Evolutionary conservation across 2,797 vertebrate genomes (phyloP), one percentile per base, ranked within the genome.

Genomic region (Enteromius fasciolatus): DNA sequence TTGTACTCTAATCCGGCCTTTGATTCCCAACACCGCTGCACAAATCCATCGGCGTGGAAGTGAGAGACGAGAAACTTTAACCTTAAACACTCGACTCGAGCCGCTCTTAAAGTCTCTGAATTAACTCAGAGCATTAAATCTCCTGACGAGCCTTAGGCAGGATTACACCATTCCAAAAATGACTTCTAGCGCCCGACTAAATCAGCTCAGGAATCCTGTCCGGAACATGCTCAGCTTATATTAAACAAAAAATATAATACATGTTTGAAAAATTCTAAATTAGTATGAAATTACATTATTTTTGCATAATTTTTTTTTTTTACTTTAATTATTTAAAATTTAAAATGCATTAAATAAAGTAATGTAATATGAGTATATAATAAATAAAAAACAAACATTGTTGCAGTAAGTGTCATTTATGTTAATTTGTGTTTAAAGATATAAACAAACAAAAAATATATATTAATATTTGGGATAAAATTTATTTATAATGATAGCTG

Each of bases 1-100:
- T 75, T 66, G 31, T 66, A 23, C 7, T 39, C 46, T 82, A 82
- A 82, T 82, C 80, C 80, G 8, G 59, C 33, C 80, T 82, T 82
- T 82, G 72, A 82, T 75, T 82, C 70, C 41, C 7, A 75, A 76
- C 61, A 52, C 61, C 25, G 31, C n/a, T 69, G 67, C 79, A 81
- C 50, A 81, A 73, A 81, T 73, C 68, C 46, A 36, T 72, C 41
- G 41, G 78, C 6, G 39, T 61, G 41, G 57, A 80, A 61, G 33
- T 5, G 23, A 74, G 48, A 81, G 80, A 75, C n/a, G 50, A n/a
- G 68, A 12, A 70, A 61, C 67, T 70, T 80, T 80, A 31, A 72
- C 78, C 44, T 73, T 33, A 72, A 20, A 72, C 46, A 12, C 69
- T 50, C 36, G 10, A 44, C 59, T 61, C 25, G 23, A 61, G 57